A percentile compares a stretch with the other conserved stretches of the same genome.
These are phyloP conservation scores for Sebastes baramenuke DNA, from an alignment of 2,797 vertebrate species.

Conservation along the genomic window DNA sequence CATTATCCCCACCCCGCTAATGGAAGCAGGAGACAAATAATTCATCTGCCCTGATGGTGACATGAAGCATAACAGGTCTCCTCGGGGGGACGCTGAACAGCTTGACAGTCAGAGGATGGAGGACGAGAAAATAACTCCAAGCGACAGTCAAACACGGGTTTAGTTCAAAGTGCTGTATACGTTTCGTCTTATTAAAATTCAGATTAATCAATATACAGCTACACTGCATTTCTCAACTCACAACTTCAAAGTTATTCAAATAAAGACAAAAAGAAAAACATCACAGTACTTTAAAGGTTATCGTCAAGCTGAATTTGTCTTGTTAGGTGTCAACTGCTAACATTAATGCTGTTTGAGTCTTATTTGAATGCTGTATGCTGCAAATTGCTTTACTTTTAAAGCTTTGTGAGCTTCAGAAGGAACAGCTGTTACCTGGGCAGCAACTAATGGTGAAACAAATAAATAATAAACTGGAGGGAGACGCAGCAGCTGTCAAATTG, in stretches of 20 bases:
- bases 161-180: not conserved
- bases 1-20: slow-evolving; percentile 71
- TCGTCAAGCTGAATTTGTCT: not conserved
- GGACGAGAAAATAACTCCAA: slow-evolving; percentile 18
- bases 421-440: slow-evolving; percentile 47
- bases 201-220: not conserved
- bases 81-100: slow-evolving; percentile 33
- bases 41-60: slow-evolving; percentile 71
- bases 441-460: slow-evolving; percentile 34
- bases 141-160: slow-evolving; percentile 5
- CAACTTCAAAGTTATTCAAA: not conserved
- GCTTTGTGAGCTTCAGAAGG: slow-evolving; percentile 16
- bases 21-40: slow-evolving; percentile 76
- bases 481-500: slow-evolving; percentile 51
- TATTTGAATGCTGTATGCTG: not conserved
- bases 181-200: not conserved
- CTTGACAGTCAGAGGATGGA: slow-evolving; percentile 46
- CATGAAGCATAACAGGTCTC: slow-evolving; percentile 56
- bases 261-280: not conserved
- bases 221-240: not conserved
- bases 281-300: not conserved
- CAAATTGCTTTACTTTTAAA: slow-evolving; percentile 7
- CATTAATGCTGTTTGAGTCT: not conserved
- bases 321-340: not conserved
- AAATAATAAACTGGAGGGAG: slow-evolving; percentile 33